Percentiles rank a stretch among this genome's conserved stretches.
Conservation (phyloP, 2,888 invertebrate genomes). For the Cetonia aurata region DNA sequence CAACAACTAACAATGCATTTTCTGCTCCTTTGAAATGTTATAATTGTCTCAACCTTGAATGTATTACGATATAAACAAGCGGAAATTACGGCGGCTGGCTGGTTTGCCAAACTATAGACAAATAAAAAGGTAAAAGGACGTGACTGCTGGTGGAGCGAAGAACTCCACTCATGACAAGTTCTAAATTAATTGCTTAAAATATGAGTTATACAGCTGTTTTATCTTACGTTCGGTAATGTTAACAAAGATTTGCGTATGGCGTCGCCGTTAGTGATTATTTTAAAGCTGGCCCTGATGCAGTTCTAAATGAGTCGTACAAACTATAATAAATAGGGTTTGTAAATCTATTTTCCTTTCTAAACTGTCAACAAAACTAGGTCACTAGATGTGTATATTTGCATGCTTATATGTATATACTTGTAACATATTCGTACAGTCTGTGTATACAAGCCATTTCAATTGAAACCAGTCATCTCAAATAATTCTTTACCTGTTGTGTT, state of each 20-base stretch:
- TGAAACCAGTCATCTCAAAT: no score
- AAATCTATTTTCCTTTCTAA: conserved; percentile 33
- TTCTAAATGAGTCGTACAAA: conserved; percentile 22
- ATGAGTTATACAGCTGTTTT: conserved; percentile 36
- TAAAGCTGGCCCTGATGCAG: conserved; percentile 35
- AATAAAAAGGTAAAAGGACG: background rate
- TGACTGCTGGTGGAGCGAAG: background rate
- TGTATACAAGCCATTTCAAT: no score
- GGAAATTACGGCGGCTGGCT: background rate
- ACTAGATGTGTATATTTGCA: conserved; percentile 5
- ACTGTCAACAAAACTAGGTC: conserved; percentile 16
- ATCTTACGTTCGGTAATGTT: conserved; percentile 21
- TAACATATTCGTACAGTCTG: background rate
- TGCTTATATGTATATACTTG: background rate
- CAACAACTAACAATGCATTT: no score
- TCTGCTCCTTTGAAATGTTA: background rate
- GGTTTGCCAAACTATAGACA: conserved; percentile 7
- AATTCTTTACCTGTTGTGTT: no score
- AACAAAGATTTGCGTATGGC: conserved; percentile 16
- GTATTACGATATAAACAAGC: conserved; percentile 6
- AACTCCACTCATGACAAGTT: conserved; percentile 19
- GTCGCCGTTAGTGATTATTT: conserved; percentile 26
- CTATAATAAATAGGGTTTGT: conserved; percentile 29
- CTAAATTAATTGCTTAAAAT: conserved; percentile 28
- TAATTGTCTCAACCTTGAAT: conserved; percentile 15